A percentile compares a stretch with the other conserved stretches of the same genome.
These are phyloP conservation scores for Gasterosteus aculeatus DNA, from an alignment of 2,113 vertebrate species.

Conservation along the genomic window DNA sequence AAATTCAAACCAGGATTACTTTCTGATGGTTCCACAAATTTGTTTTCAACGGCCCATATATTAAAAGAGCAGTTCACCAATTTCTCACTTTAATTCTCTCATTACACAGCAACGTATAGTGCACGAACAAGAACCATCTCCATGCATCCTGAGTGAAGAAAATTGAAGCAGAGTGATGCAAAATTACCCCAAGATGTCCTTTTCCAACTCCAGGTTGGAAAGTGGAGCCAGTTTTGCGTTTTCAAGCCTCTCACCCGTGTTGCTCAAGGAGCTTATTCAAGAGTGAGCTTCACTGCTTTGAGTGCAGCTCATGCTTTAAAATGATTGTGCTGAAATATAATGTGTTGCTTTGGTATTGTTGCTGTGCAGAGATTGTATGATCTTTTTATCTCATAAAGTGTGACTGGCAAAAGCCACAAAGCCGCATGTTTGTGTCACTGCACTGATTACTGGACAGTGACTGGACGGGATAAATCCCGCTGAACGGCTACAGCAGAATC, in stretches of 20 bases:
- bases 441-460: constrained; percentile 10
- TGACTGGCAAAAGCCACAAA: not conserved
- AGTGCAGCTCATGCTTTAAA: not conserved
- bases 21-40: constrained; percentile 16
- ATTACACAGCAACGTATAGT: not conserved
- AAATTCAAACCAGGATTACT: not conserved
- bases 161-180: constrained; percentile 1
- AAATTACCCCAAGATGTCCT: not conserved
- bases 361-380: not conserved
- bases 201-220: constrained; percentile 6
- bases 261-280: constrained; percentile 27
- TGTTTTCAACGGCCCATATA: constrained; percentile 36
- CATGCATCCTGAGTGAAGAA: not conserved
- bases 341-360: not conserved
- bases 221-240: not conserved
- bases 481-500: constrained; percentile 10
- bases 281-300: not conserved
- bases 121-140: not conserved
- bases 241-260: constrained; percentile 4
- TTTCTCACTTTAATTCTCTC: constrained; percentile 1
- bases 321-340: not conserved
- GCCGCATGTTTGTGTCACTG: constrained; percentile 15
- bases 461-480: not conserved
- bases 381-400: not conserved
- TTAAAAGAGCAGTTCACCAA: constrained; percentile 11